These are phyloP conservation scores for Biston stratarius DNA, from an alignment of 2,888 invertebrate genomes.

Conservation along the genomic window DNA sequence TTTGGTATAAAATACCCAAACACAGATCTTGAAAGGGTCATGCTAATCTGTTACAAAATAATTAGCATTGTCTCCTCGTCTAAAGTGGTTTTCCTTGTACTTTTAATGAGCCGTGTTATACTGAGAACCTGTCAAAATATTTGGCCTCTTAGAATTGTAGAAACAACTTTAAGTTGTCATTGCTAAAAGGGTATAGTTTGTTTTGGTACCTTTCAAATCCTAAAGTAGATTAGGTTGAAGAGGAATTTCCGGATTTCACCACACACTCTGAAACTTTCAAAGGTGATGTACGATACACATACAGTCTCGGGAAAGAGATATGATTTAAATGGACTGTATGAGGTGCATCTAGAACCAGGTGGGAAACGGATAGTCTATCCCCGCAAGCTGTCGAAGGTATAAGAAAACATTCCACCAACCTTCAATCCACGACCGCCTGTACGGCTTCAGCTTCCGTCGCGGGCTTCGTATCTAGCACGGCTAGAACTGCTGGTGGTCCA, in stretches of 20 bases:
- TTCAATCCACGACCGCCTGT: too few species aligned
- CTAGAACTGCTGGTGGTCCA: too few species aligned
- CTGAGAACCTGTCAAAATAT: constrained; percentile 45
- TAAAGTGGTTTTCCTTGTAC: constrained; percentile 57
- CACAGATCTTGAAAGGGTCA: constrained; percentile 22
- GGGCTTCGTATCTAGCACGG: too few species aligned
- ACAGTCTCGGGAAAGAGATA: too few species aligned
- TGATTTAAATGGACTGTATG: too few species aligned
- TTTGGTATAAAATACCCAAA: not conserved
- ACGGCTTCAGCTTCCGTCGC: too few species aligned
- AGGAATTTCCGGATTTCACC: not conserved
- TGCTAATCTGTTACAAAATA: constrained; percentile 52
- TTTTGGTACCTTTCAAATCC: constrained; percentile 4
- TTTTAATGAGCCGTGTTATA: constrained; percentile 49
- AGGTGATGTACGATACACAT: too few species aligned
- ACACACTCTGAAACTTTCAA: not conserved
- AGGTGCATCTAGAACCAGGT: too few species aligned
- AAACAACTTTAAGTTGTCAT: constrained; percentile 13
- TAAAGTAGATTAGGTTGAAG: not conserved
- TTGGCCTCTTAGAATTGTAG: constrained; percentile 14
- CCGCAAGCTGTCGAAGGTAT: too few species aligned
- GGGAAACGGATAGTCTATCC: too few species aligned
- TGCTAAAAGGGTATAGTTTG: constrained; percentile 27
- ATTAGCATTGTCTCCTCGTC: constrained; percentile 42
- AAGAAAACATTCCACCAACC: too few species aligned